Evolutionary conservation across 2,797 vertebrate species (phyloP).

Genomic region (Pterois miles): DNA sequence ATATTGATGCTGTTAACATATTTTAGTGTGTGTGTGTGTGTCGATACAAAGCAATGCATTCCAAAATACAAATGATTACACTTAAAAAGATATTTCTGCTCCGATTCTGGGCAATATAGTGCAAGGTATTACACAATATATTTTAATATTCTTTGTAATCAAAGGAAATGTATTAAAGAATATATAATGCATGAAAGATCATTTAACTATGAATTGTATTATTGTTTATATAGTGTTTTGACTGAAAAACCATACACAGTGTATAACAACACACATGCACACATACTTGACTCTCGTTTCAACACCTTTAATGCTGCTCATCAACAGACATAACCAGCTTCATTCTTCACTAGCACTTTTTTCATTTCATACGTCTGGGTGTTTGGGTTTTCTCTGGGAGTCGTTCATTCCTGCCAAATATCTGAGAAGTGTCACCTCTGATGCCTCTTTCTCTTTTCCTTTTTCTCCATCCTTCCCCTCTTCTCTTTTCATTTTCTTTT

Average conservation of each 20-base stretch:
- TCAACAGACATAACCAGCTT: conserved; percentile 7
- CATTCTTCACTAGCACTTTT: not conserved
- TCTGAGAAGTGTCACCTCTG: conserved; percentile 73
- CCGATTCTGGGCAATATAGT: not conserved
- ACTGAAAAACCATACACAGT: not conserved
- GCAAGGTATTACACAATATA: not conserved
- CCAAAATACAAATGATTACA: not conserved
- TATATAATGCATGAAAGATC: not conserved
- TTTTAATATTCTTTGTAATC: not conserved
- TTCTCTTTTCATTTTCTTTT: conserved; percentile 23
- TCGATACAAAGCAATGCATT: not conserved
- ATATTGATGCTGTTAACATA: not conserved
- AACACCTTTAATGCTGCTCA: not conserved
- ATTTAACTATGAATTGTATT: not conserved
- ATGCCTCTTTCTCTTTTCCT: conserved; percentile 65
- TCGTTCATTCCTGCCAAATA: conserved; percentile 59
- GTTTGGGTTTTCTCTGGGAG: conserved; percentile 37
- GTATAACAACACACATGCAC: not conserved
- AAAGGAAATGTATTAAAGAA: not conserved
- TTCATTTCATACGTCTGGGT: conserved; percentile 18
- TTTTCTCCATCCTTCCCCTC: conserved; percentile 45
- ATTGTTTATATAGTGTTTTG: not conserved
- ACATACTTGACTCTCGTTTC: not conserved
- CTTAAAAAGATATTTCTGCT: not conserved
- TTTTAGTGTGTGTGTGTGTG: not conserved